Conservation (phyloP, 2,888 invertebrate genomes). For the Lasioglossum morio region DNA sequence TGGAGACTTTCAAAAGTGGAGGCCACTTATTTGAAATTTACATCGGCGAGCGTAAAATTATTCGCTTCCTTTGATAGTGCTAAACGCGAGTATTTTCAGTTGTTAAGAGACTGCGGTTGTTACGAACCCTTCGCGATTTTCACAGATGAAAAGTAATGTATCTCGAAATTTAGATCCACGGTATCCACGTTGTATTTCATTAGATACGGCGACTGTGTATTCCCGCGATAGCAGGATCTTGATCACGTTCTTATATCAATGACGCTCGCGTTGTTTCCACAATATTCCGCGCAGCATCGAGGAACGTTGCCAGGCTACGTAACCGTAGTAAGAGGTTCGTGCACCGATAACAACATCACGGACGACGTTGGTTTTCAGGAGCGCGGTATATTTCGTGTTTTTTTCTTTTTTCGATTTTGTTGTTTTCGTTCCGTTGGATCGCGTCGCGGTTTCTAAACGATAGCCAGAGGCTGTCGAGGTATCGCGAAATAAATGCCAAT, state of each 20-base stretch:
- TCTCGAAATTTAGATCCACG: not conserved
- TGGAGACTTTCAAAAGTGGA: not conserved
- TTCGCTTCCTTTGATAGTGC: not conserved
- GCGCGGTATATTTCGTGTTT: slow-evolving; percentile 19
- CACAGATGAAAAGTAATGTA: not conserved
- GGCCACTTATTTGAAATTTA: not conserved
- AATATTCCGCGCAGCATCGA: not conserved
- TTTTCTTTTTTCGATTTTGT: not conserved
- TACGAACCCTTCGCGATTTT: too few relatives aligned
- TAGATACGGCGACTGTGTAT: not conserved
- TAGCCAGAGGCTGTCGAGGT: slow-evolving; percentile 22
- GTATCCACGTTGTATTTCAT: not conserved
- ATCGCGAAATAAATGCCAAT: slow-evolving; percentile 63
- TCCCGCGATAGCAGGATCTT: not conserved
- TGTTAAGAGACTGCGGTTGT: not conserved
- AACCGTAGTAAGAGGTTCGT: slow-evolving; percentile 23
- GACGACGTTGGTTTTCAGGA: slow-evolving; percentile 21
- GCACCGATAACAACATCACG: slow-evolving; percentile 18
- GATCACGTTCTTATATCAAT: not conserved
- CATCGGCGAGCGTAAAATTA: not conserved
- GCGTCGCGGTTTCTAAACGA: slow-evolving; percentile 23
- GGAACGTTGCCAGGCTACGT: slow-evolving; percentile 21
- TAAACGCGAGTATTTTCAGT: not conserved
- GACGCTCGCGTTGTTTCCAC: slow-evolving; percentile 1
- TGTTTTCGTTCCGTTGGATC: slow-evolving; percentile 14